Percentiles rank a stretch among this genome's conserved stretches.
Conservation (phyloP, 2,888 invertebrate genomes). For the Scaptomyza flava region DNA sequence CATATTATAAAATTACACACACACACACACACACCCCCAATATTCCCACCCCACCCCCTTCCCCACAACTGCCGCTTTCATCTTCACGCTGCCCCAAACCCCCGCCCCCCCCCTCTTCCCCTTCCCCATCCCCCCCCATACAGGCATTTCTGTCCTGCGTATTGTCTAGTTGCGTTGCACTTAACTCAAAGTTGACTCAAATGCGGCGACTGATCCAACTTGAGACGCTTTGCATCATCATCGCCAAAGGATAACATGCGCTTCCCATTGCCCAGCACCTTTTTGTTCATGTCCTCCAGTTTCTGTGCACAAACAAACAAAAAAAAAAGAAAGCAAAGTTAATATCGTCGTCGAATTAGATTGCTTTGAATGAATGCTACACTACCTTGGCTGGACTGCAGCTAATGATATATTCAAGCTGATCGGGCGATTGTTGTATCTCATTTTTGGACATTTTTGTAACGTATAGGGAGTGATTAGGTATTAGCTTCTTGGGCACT, state of each 20-base stretch:
- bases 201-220: conserved; percentile 39
- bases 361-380: no score
- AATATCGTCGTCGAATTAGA: no score
- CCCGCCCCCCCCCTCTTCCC: not conserved
- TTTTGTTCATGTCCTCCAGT: conserved; percentile 80
- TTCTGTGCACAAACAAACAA: conserved; percentile 59
- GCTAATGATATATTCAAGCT: conserved; percentile 80
- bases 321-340: not conserved
- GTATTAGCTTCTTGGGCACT: conserved; percentile 81
- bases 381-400: conserved; percentile 83
- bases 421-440: conserved; percentile 82
- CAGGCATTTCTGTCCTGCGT: not conserved
- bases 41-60: no score
- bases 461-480: conserved; percentile 87
- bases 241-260: conserved; percentile 79
- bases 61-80: no score
- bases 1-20: no score
- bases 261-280: conserved; percentile 78
- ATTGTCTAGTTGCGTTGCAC: not conserved
- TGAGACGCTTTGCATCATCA: conserved; percentile 56
- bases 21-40: no score
- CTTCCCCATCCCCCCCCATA: not conserved
- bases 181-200: conserved; percentile 51
- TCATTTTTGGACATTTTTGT: conserved; percentile 85
- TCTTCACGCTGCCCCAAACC: no score